phyloP scores from a whole-genome alignment of 2,797 vertebrate genomes.

The Danio kyathit region DNA sequence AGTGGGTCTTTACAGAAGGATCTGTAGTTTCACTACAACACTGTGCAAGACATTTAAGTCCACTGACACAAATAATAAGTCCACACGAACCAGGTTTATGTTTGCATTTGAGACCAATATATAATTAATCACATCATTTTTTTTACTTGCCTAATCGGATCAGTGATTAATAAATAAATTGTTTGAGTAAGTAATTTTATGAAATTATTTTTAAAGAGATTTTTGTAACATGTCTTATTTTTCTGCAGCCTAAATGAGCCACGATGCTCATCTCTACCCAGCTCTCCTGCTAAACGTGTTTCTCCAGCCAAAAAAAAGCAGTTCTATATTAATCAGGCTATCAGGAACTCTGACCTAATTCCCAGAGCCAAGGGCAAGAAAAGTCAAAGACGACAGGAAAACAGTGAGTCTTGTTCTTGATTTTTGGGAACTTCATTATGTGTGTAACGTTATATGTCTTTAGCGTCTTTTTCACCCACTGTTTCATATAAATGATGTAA shows the following conservation, averaged over 20 bases:
- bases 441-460: neutral
- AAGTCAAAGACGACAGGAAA: conserved; percentile 92
- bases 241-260: conserved; percentile 84
- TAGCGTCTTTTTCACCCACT: neutral
- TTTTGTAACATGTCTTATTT: neutral
- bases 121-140: neutral
- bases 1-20: neutral
- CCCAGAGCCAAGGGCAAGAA: conserved; percentile 94
- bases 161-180: neutral
- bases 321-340: conserved; percentile 93
- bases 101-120: neutral
- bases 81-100: neutral
- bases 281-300: conserved; percentile 87
- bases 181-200: neutral
- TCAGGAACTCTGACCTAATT: conserved; percentile 95
- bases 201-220: neutral
- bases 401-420: conserved; percentile 82
- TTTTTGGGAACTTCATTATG: neutral
- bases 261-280: conserved; percentile 82
- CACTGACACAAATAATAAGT: neutral
- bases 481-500: neutral
- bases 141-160: too few relatives aligned
- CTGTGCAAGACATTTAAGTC: neutral
- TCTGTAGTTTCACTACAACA: conserved; percentile 6
- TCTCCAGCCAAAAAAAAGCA: conserved; percentile 91